Conservation (phyloP, 2,113 vertebrate species). For the Fulica atra region DNA sequence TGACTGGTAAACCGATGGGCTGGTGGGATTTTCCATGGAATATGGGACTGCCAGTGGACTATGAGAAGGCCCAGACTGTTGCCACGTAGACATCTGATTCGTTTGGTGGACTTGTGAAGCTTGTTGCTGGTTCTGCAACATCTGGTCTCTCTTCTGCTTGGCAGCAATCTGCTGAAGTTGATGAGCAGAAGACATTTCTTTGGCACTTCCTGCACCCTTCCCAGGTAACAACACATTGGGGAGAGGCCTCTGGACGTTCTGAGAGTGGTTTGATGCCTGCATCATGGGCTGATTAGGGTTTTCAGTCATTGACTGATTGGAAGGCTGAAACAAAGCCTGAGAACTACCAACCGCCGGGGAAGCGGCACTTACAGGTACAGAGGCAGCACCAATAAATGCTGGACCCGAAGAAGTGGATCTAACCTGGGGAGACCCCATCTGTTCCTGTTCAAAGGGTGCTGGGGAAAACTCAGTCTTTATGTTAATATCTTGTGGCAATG, state of each 20-base stretch:
- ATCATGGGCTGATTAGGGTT: conserved; percentile 72
- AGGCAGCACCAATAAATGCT: conserved; percentile 82
- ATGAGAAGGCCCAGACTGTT: conserved; percentile 82
- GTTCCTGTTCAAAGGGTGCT: conserved; percentile 88
- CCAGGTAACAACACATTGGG: conserved; percentile 81
- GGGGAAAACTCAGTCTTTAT: conserved; percentile 94
- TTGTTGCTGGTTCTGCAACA: conserved; percentile 81
- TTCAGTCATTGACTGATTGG: conserved; percentile 72
- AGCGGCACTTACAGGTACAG: conserved; percentile 78
- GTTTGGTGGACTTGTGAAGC: conserved; percentile 73
- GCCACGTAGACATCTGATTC: conserved; percentile 84
- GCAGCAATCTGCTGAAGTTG: conserved; percentile 89
- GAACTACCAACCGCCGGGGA: conserved; percentile 78
- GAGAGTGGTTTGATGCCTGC: conserved; percentile 78
- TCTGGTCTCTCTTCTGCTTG: conserved; percentile 84
- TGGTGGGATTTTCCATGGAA: conserved; percentile 88
- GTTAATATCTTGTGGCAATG: conserved; percentile 82
- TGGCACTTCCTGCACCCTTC: conserved; percentile 84
- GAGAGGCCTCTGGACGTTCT: conserved; percentile 76
- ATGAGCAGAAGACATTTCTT: conserved; percentile 89
- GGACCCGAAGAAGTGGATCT: conserved; percentile 84
- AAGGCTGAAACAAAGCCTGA: conserved; percentile 76
- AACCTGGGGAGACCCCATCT: conserved; percentile 87
- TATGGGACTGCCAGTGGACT: conserved; percentile 83
- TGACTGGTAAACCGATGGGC: conserved; percentile 86